Conservation (phyloP, 2,797 vertebrate genomes). For the Botia almorhae region DNA sequence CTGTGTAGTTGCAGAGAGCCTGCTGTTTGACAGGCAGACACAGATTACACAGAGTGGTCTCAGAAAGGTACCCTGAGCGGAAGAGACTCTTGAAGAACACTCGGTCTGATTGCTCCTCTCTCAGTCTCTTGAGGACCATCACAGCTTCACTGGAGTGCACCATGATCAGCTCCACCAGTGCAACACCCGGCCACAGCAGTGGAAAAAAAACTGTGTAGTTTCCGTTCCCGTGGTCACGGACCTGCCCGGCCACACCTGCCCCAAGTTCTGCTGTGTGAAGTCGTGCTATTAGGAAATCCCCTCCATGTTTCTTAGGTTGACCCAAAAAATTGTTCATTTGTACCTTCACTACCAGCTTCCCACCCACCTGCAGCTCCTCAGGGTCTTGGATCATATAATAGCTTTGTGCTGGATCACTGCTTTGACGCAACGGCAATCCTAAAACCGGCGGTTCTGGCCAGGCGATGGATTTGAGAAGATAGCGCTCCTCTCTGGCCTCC, state of each 20-base stretch:
- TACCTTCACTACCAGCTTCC: slow-evolving; percentile 86
- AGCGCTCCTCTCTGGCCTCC: slow-evolving; percentile 84
- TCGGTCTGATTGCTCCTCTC: slow-evolving; percentile 87
- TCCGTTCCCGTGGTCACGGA: slow-evolving; percentile 90
- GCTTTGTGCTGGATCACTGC: slow-evolving; percentile 87
- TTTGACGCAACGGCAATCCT: slow-evolving; percentile 74
- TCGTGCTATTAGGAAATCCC: slow-evolving; percentile 90
- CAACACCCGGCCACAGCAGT: slow-evolving; percentile 88
- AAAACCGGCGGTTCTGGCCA: slow-evolving; percentile 79
- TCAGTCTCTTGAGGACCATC: slow-evolving; percentile 83
- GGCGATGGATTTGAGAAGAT: slow-evolving; percentile 81
- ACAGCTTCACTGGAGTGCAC: slow-evolving; percentile 94
- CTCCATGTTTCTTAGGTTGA: slow-evolving; percentile 88
- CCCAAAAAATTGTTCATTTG: slow-evolving; percentile 89
- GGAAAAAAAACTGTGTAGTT: slow-evolving; percentile 88
- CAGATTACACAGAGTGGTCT: slow-evolving; percentile 91
- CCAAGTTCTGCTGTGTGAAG: slow-evolving; percentile 85
- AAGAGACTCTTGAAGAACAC: slow-evolving; percentile 95
- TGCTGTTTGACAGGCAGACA: slow-evolving; percentile 83
- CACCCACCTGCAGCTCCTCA: slow-evolving; percentile 81
- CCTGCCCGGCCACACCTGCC: slow-evolving; percentile 85
- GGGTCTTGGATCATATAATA: slow-evolving; percentile 83
- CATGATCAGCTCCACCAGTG: slow-evolving; percentile 84
- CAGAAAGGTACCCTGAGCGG: slow-evolving; percentile 84
- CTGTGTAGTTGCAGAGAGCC: slow-evolving; percentile 93